These are phyloP conservation scores for Druceiella hillmani DNA, from an alignment of 2,888 invertebrate genomes.

Conservation along the genomic window DNA sequence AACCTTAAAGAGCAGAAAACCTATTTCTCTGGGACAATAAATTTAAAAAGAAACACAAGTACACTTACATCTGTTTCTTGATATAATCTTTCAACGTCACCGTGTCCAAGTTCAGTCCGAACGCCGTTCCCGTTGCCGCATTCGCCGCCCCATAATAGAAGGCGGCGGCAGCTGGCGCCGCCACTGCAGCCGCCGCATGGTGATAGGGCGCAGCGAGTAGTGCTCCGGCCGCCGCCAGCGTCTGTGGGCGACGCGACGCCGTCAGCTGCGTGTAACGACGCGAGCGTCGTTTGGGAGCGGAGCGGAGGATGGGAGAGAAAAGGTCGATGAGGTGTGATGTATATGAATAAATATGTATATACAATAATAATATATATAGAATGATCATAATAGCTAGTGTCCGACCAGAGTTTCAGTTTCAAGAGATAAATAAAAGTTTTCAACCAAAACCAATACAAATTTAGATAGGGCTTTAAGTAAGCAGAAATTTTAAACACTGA, in stretches of 20 bases:
- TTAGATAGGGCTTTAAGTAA: too few relatives aligned
- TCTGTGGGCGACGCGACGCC: constrained; percentile 30
- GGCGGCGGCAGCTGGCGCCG: constrained; percentile 55
- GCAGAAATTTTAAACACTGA: too few relatives aligned
- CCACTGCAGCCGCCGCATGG: constrained; percentile 30
- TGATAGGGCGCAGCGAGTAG: constrained; percentile 9
- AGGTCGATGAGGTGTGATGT: too few relatives aligned
- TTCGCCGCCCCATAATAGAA: constrained; percentile 55
- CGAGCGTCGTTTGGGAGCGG: constrained; percentile 8
- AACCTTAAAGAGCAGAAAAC: too few relatives aligned
- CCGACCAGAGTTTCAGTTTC: too few relatives aligned
- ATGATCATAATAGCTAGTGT: too few relatives aligned
- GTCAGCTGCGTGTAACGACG: constrained; percentile 26
- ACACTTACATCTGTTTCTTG: constrained; percentile 84
- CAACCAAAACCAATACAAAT: too few relatives aligned
- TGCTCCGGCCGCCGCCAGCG: constrained; percentile 18
- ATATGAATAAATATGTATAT: too few relatives aligned
- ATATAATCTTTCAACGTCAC: constrained; percentile 74
- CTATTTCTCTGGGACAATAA: too few relatives aligned
- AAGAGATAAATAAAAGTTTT: too few relatives aligned
- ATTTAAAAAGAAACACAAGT: too few relatives aligned
- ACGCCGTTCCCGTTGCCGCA: constrained; percentile 35
- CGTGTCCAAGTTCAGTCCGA: constrained; percentile 53
- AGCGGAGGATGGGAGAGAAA: constrained; percentile 7
- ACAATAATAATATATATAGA: too few relatives aligned